Base-by-base conservation (phyloP, 2,888 invertebrate genomes). In the Drymonia ruficornis region DNA sequence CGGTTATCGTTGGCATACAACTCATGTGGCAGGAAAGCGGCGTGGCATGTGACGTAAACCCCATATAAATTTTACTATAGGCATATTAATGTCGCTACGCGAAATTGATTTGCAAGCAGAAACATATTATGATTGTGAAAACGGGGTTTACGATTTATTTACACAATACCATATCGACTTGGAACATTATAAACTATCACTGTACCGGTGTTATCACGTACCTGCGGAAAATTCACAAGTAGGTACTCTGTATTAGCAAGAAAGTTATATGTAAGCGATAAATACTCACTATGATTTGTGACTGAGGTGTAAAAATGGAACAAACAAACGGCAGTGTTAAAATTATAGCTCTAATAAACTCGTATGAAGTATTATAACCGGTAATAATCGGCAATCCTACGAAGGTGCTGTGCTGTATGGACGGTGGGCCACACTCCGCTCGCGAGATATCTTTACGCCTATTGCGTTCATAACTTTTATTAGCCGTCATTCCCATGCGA, bases 81-180 rank as follows among this genome's bases (percentile, higher is more conserved):
- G 81, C 86, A 89, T 89, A 91, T 92, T 91, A 91, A 91, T 90
- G 91, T 91, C 89, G 87, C 86, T 88, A 91, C 90, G 90, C 90
- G 91, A 92, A 92, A 91, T 91, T 91, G 92, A 92, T 92, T 92
- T 92, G 90, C 91, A 81, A 81, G 87, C 90, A 89, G 89, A 91
- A 92, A 91, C 91, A 90, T 91, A 91, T 91, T 91, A 91, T 89
- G 91, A 91, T 92, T 92, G 90, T 89, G 92, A 89, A 92, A 92
- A 92, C 81, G 87, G 87, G 92, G 91, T 92, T 92, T 92, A 92
- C 91, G 91, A 89, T 91, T 91, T 92, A 91, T 91, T 92, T 91
- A 89, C 90, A 89, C 88, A 87, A 81, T 80, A 84, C 87, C 78
- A 85, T 89, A 90, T 83, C 85, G 81, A 83, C 80, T 87, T 81